These are phyloP conservation scores for Heliconius hermathena DNA, from an alignment of 1,140 invertebrate species.

Conservation along the genomic window DNA sequence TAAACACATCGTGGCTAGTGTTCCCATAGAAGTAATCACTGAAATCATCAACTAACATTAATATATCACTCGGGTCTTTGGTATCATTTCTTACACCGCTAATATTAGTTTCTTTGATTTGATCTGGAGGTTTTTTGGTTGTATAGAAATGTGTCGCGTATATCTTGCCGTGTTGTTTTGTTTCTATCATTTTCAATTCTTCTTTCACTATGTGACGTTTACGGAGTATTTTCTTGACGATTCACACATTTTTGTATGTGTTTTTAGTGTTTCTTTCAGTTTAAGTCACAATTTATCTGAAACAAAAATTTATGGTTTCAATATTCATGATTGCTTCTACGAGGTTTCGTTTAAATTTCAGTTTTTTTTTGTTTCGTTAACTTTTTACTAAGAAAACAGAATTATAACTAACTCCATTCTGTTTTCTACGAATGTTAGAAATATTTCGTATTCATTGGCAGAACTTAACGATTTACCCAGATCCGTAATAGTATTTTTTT, in stretches of 20 bases:
- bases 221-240: constrained; percentile 23
- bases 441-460: no score
- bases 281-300: constrained; percentile 6
- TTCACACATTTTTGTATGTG: constrained; percentile 28
- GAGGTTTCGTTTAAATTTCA: no score
- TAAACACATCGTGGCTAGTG: constrained; percentile 67
- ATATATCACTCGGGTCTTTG: constrained; percentile 64
- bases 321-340: neutral
- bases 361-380: no score
- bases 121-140: constrained; percentile 63
- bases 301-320: constrained; percentile 5
- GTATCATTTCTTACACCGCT: constrained; percentile 66
- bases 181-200: constrained; percentile 45
- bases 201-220: constrained; percentile 33
- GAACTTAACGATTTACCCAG: no score
- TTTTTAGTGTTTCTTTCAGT: neutral
- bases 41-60: constrained; percentile 83
- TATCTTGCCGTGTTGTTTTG: constrained; percentile 38
- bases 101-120: constrained; percentile 35
- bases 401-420: no score
- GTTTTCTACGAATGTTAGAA: no score
- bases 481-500: no score
- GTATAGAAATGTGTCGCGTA: constrained; percentile 49
- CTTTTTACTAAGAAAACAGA: no score
- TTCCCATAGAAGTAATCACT: constrained; percentile 84